Evolutionary conservation across 2,797 vertebrate species (phyloP), one percentile per base, ranked within the genome.

Genomic region (Pitangus sulphuratus): DNA sequence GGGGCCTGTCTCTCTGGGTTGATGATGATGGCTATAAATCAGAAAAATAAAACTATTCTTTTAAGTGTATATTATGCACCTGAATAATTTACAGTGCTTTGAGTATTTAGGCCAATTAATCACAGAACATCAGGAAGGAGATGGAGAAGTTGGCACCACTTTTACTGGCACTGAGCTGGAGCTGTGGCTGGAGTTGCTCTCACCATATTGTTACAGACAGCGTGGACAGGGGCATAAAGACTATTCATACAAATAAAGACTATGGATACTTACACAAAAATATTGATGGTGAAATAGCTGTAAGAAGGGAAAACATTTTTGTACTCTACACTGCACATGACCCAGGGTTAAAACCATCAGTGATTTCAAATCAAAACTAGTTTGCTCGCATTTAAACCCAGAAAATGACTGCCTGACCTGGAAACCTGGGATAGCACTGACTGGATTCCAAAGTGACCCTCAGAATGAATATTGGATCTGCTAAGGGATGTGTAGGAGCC

Each of bases 181-280:
- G 42, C 19, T 12, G 24, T 8, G 61, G 56, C 60, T 20, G 65
- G 25, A 71, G 40, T 2, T 71, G 37, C n/a, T 57, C 30, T 71
- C 61, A 33, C 15, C 30, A 2, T 1, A 0, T 22, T 8, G 9
- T 0, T 47, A 26, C 21, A 37, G 5, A 44, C 4, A 6, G 20
- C 2, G 56, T 2, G 9, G 35, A 26, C 11, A 4, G 0, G 9
- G 19, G 21, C 35, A 45, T 15, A 6, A 68, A 65, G 8, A 45
- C 12, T 11, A 4, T 24, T 56, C 48, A 44, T 25, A 84, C 4
- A 66, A 30, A 25, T 16, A 6, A 64, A 61, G 8, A 42, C 13
- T 12, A 5, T 1, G 3, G 6, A 17, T 35, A 58, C 16, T 51
- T 56, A 37, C 25, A 89, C 4, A 70, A 26, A 69, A 35, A 14